Conservation (phyloP, 2,113 vertebrate genomes). For the Chauna torquata region DNA sequence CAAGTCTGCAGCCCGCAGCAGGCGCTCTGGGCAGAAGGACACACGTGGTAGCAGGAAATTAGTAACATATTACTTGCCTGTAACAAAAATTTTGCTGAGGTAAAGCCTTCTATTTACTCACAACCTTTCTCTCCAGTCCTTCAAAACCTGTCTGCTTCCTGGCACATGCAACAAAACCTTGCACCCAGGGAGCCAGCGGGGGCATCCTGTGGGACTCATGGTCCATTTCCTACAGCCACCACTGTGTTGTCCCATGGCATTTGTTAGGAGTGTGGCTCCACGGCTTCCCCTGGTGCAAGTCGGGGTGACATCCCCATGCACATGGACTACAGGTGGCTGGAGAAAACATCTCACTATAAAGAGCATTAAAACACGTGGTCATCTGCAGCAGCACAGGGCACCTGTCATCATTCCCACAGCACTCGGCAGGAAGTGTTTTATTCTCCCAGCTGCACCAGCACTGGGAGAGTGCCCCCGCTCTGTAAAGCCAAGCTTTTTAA, state of each 20-base stretch:
- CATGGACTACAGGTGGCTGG: accelerated
- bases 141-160: background rate
- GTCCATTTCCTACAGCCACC: accelerated
- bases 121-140: background rate
- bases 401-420: background rate
- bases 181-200: background rate
- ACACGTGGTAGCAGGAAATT: accelerated
- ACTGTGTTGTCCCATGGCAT: accelerated
- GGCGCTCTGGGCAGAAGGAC: accelerated
- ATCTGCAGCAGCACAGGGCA: background rate
- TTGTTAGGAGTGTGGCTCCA: accelerated
- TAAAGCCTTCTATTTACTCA: background rate
- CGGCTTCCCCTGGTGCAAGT: background rate
- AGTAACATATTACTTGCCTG: background rate
- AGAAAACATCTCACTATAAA: background rate
- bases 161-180: accelerated
- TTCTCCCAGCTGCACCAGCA: background rate
- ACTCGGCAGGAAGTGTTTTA: background rate
- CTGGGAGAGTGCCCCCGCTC: conserved; percentile 1
- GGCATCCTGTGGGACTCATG: background rate
- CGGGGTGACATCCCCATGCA: background rate
- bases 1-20: background rate
- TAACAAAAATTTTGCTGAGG: background rate
- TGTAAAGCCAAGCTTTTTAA: background rate
- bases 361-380: background rate